Percentiles rank a stretch among this genome's conserved stretches.
Evolutionary conservation across 2,888 invertebrate genomes (phyloP).

Genomic region (Epirrita christyi): DNA sequence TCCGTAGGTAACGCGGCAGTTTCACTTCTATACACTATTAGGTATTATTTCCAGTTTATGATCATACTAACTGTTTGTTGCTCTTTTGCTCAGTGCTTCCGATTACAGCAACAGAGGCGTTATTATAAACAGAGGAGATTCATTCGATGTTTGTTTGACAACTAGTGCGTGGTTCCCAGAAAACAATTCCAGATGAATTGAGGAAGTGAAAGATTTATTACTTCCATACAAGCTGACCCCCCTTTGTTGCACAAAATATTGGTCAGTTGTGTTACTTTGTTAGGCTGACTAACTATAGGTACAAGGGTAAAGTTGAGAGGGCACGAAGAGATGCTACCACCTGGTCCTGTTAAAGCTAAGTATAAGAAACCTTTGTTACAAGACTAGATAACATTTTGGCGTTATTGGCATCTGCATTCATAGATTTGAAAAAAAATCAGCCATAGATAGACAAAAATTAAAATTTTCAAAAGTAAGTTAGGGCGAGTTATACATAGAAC

Average conservation of each 20-base stretch:
- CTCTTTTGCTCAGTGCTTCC: constrained; percentile 11
- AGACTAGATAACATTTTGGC: too few species aligned
- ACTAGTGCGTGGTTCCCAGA: constrained; percentile 19
- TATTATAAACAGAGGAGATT: constrained; percentile 36
- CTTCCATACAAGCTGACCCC: constrained; percentile 5
- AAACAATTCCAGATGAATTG: constrained; percentile 21
- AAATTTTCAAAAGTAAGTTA: too few species aligned
- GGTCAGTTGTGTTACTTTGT: not conserved
- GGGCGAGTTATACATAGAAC: too few species aligned
- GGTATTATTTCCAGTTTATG: constrained; percentile 5
- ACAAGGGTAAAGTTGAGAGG: too few species aligned
- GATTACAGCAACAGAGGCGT: constrained; percentile 20
- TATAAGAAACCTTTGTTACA: too few species aligned
- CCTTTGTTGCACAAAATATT: not conserved
- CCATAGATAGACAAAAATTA: too few species aligned
- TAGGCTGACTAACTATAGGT: too few species aligned
- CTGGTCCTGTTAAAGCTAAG: too few species aligned
- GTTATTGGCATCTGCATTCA: too few species aligned
- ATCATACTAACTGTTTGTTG: constrained; percentile 5
- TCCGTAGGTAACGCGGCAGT: too few species aligned
- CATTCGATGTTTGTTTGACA: constrained; percentile 37
- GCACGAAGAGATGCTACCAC: too few species aligned
- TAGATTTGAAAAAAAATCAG: too few species aligned
- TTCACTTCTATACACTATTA: not conserved
- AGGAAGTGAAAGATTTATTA: constrained; percentile 17